phyloP scores from a whole-genome alignment of 2,797 vertebrate genomes.

The Phrynocephalus guinanensis region DNA sequence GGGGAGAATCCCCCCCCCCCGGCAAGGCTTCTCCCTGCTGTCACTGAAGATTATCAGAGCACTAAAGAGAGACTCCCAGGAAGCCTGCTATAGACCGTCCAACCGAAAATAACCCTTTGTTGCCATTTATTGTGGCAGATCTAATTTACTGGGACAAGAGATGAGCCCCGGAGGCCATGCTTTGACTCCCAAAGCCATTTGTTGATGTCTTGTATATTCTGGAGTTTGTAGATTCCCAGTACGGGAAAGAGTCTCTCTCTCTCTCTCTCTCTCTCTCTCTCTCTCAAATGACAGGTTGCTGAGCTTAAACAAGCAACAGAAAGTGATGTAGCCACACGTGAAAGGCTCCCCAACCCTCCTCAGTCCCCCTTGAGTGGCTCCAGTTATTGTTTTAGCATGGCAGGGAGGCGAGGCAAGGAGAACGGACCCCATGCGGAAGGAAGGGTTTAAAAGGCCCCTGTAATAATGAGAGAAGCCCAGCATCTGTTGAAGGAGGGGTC shows the following conservation, averaged over 20 bases:
- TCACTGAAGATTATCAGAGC: neutral
- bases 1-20: neutral
- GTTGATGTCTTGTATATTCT: neutral
- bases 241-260: neutral
- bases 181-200: neutral
- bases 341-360: neutral
- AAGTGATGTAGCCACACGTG: too few species aligned
- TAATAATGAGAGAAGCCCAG: too few species aligned
- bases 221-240: too few species aligned
- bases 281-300: too few species aligned
- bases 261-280: neutral
- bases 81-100: neutral
- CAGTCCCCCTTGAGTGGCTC: too few species aligned
- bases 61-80: neutral
- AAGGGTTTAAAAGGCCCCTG: too few species aligned
- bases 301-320: neutral
- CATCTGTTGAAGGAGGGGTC: too few species aligned
- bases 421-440: too few species aligned
- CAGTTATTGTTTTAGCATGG: neutral
- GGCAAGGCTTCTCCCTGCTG: neutral
- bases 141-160: constrained; percentile 7
- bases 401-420: neutral
- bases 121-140: neutral
- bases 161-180: neutral
- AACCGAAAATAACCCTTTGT: neutral